Evolutionary conservation across 2,888 invertebrate genomes (phyloP).

Genomic region (Pimpla rufipes): DNA sequence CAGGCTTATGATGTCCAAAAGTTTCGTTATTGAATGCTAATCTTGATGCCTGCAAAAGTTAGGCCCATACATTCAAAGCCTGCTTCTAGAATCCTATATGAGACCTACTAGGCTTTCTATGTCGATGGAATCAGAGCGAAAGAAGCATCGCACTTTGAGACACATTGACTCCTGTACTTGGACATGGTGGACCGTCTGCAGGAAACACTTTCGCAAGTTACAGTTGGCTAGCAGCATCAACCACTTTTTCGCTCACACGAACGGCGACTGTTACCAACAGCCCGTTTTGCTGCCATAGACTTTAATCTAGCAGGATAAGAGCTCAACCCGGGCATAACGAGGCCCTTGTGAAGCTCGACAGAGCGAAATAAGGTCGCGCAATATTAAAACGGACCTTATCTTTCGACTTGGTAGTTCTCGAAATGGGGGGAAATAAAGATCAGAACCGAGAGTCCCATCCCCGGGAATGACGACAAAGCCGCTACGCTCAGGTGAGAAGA

Average conservation of each 20-base stretch:
- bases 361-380: background rate
- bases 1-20: background rate
- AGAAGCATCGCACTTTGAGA: background rate
- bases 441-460: background rate
- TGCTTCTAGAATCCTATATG: no score
- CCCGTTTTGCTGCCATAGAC: background rate
- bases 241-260: background rate
- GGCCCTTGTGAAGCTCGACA: background rate
- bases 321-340: background rate
- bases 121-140: no score
- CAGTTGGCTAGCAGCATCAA: background rate
- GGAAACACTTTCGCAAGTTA: background rate
- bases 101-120: no score
- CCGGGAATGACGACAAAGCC: conserved; percentile 15
- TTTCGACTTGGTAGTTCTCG: background rate
- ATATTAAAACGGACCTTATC: conserved; percentile 6
- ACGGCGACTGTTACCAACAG: background rate
- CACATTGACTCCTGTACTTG: background rate
- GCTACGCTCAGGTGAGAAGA: background rate
- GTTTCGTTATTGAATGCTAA: no score
- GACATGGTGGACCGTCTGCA: background rate
- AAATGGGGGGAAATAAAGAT: conserved; percentile 3
- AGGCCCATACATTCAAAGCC: no score
- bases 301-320: background rate
- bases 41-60: no score